These are phyloP conservation scores for Nyctalus aviator DNA, from an alignment of 2,797 vertebrate genomes.

Conservation along the genomic window DNA sequence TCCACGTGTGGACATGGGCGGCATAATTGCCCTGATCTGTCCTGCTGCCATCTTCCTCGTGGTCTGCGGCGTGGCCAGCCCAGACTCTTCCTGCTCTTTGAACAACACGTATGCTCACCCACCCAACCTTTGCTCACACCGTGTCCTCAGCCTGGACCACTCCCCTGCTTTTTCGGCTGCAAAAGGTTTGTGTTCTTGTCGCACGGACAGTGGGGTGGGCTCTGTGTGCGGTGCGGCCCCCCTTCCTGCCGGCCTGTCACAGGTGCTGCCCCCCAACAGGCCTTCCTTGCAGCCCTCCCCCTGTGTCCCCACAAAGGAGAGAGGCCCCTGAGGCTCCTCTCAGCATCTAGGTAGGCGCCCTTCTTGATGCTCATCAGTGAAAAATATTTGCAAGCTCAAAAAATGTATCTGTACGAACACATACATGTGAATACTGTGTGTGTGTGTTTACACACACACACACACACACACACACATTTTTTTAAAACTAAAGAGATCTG, in stretches of 20 bases:
- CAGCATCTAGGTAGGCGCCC: background rate
- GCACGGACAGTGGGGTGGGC: background rate
- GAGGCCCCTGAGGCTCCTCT: background rate
- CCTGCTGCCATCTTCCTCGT: background rate
- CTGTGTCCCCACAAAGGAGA: background rate
- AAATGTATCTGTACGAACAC: background rate
- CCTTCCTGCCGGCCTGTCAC: background rate
- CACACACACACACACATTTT: background rate
- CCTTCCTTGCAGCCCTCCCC: background rate
- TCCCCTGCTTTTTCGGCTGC: background rate
- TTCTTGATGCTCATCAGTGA: background rate
- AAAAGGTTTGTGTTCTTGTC: background rate
- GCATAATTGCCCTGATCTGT: too few species aligned
- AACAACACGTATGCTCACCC: accelerated
- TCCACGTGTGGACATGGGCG: background rate
- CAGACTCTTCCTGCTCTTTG: background rate
- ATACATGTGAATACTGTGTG: background rate
- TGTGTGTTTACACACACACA: too few species aligned
- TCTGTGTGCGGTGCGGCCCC: background rate
- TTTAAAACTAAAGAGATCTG: background rate
- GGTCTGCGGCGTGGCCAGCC: background rate
- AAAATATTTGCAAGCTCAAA: constrained; percentile 8
- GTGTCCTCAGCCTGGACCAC: background rate
- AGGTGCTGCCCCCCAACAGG: background rate
- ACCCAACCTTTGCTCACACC: background rate